phyloP scores from a whole-genome alignment of 1,140 invertebrate species.

The Pentalonia nigronervosa region DNA sequence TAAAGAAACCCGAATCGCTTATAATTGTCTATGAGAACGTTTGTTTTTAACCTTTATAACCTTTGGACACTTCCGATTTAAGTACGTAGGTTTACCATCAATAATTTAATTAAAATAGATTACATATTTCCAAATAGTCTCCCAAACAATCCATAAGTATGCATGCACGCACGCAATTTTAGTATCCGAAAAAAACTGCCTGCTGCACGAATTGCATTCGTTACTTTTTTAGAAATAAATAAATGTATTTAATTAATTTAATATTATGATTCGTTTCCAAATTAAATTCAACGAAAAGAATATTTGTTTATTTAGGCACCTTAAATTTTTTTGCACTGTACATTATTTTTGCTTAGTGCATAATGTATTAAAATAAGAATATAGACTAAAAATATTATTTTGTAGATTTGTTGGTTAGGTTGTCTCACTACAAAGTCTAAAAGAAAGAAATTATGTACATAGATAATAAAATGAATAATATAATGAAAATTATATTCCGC shows the following conservation, averaged over 20 bases:
- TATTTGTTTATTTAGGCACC: not conserved
- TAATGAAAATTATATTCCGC: not conserved
- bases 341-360: not conserved
- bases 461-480: not conserved
- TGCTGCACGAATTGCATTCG: not conserved
- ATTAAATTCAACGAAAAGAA: not conserved
- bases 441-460: not conserved
- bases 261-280: too few relatives aligned
- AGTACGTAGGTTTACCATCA: not conserved
- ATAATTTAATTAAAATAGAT: conserved; percentile 39
- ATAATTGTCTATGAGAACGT: not conserved
- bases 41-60: conserved; percentile 20
- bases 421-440: not conserved
- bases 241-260: not conserved
- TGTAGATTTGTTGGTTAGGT: not conserved
- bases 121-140: not conserved
- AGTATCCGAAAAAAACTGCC: not conserved
- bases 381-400: not conserved
- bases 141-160: not conserved
- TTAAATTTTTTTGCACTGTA: not conserved
- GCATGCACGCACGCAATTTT: not conserved
- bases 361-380: not conserved
- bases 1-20: conserved; percentile 6
- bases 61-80: conserved; percentile 40
- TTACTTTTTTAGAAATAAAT: not conserved